Conservation (phyloP, 2,797 vertebrate species). For the Takifugu ocellatus region DNA sequence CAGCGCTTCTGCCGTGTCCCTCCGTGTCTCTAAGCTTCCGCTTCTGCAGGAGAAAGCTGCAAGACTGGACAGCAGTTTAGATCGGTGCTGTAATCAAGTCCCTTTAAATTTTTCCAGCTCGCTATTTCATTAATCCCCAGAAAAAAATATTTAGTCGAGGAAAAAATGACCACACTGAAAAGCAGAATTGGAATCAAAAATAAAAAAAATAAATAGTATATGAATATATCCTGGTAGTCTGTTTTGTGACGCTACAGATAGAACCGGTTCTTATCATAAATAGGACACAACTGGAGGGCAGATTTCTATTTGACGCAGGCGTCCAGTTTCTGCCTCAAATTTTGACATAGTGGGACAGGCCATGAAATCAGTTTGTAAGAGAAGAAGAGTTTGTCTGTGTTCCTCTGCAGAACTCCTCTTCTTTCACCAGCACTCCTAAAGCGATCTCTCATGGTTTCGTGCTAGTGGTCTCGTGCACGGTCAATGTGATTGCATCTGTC, state of each 20-base stretch:
- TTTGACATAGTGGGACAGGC: constrained; percentile 8
- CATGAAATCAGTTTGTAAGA: constrained; percentile 18
- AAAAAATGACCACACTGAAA: neutral
- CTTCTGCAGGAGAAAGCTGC: constrained; percentile 17
- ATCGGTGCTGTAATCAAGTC: constrained; percentile 7
- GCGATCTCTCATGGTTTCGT: constrained; percentile 23
- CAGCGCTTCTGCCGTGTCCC: constrained; percentile 8
- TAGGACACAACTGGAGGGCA: neutral
- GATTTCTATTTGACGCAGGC: neutral
- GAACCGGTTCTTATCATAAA: neutral
- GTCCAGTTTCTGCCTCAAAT: constrained; percentile 3
- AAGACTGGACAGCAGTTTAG: constrained; percentile 2
- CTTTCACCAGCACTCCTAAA: constrained; percentile 12
- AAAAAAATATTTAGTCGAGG: neutral
- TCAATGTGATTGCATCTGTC: too few species aligned
- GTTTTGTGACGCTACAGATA: neutral
- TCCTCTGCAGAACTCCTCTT: constrained; percentile 6
- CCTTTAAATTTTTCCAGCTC: constrained; percentile 6
- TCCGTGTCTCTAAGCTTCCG: neutral
- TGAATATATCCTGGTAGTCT: too few species aligned
- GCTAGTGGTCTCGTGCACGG: too few species aligned
- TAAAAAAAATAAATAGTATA: too few species aligned
- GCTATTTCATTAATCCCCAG: neutral
- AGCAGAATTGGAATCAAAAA: neutral
- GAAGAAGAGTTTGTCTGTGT: neutral